phyloP scores from a whole-genome alignment of 2,113 vertebrate genomes.

The human (Homo sapiens) region GRCh38 chrX:29476501-29477000 shows the following conservation, averaged over 20 bases:
- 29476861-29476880: not conserved
- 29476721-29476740: not conserved
- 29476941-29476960: too few species aligned
- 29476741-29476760: not conserved
- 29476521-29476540: not conserved
- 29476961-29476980: too few species aligned
- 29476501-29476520: not conserved
- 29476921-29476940: too few species aligned
- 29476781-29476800: not conserved
- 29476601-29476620: not conserved
- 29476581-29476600: not conserved
- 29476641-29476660: conserved; percentile 12
- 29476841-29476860: not conserved
- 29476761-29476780: not conserved
- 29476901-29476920: too few species aligned
- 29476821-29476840: not conserved
- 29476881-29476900: too few species aligned
- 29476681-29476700: not conserved
- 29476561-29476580: conserved; percentile 30
- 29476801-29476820: not conserved
- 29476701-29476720: not conserved
- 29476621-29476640: conserved; percentile 11
- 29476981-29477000: too few species aligned
- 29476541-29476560: conserved; percentile 2
- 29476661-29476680: conserved; percentile 22